A percentile compares a stretch with the other conserved stretches of the same genome.
These are phyloP conservation scores for Choristoneura rosaceana DNA, from an alignment of 2,888 invertebrate species.

Conservation along the genomic window DNA sequence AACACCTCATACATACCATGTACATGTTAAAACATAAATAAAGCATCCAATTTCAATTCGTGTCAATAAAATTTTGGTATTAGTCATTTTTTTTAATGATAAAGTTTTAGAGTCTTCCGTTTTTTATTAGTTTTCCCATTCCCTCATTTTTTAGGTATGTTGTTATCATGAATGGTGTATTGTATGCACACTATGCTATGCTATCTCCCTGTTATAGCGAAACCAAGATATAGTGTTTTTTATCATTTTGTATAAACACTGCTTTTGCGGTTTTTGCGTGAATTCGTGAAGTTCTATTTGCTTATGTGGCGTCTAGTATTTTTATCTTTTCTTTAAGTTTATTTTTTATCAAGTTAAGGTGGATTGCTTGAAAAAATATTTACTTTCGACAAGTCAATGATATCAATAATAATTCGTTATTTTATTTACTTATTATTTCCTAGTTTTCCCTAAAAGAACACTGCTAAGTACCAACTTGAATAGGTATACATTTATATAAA, in stretches of 20 bases:
- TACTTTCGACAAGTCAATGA: background rate
- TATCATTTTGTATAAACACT: conserved; percentile 43
- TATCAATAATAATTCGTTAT: background rate
- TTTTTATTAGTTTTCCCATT: background rate
- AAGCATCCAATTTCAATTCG: too few relatives aligned
- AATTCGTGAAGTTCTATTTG: conserved; percentile 25
- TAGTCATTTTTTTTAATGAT: background rate
- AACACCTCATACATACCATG: too few relatives aligned
- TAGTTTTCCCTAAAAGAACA: background rate
- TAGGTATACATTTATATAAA: too few relatives aligned
- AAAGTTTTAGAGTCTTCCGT: background rate
- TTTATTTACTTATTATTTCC: background rate
- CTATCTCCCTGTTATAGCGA: conserved; percentile 51
- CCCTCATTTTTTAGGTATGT: background rate
- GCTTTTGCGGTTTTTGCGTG: conserved; percentile 43
- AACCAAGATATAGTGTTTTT: conserved; percentile 57
- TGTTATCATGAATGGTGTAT: conserved; percentile 29
- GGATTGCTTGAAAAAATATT: background rate
- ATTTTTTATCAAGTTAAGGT: background rate
- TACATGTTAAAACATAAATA: too few relatives aligned
- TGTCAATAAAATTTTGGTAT: too few relatives aligned
- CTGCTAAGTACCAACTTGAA: background rate
- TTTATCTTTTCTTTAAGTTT: background rate
- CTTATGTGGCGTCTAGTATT: conserved; percentile 6
- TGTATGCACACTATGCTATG: conserved; percentile 20